Evolutionary conservation across 2,113 vertebrate genomes (phyloP), one percentile per base, ranked within the genome.

Genomic region (Nettapus auritus): DNA sequence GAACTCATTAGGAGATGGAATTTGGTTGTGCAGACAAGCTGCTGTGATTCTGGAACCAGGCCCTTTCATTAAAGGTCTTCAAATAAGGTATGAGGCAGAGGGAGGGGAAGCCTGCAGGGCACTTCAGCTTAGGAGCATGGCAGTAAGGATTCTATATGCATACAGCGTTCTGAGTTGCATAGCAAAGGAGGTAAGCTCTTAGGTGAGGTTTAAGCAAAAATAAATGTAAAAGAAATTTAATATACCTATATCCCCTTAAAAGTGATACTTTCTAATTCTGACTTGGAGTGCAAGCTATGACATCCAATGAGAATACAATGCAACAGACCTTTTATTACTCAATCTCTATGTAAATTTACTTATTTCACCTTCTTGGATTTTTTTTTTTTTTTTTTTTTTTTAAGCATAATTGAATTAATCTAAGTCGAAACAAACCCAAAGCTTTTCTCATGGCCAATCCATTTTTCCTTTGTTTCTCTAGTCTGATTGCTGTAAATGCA

Each of bases 1-100:
- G 97, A 92, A 94, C 97, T 98, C 97, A 97, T 98, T 98, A 98
- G 97, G 96, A 96, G 91, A 94, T 89, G 94, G 95, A 97, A 98
- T 97, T 98, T 95, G 83, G 75, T 95, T 89, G 93, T 86, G 66
- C 80, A 95, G 86, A 96, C 95, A 96, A 94, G 96, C 94, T 91
- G 88, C 94, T 96, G 70, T 92, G 94, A 91, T 96, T 97, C 96
- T 89, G 73, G 95, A 96, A 91, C 66, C 91, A 93, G 91, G 89
- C 84, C 68, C 28, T 96, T 98, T 98, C 97, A 97, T 97, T 97
- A 97, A 52, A 94, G 90, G 91, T 96, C 97, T 96, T 97, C 97
- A 97, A 97, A 97, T 97, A 95, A 90, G 94, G 96, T 95, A 88
- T 53, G 67, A 88, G 91, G 5, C 78, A 88, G 91, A 94, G 75